phyloP scores from a whole-genome alignment of 1,140 invertebrate species.

The Eufriesea mexicana region DNA sequence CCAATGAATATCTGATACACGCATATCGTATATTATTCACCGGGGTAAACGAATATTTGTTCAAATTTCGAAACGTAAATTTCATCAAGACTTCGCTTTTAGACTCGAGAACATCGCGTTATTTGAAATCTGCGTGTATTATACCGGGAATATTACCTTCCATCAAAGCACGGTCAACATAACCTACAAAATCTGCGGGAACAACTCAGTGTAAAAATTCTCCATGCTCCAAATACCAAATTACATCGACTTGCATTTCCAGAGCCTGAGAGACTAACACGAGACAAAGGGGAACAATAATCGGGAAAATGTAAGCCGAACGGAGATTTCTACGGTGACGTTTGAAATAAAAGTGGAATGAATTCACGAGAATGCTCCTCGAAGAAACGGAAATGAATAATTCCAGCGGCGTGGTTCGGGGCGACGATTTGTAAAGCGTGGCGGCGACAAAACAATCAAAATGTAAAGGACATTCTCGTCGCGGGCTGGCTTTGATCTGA shows the following conservation, averaged over 20 bases:
- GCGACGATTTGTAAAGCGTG: constrained; percentile 12
- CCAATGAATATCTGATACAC: no score
- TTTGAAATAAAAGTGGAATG: background rate
- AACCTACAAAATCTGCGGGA: background rate
- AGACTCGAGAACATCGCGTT: background rate
- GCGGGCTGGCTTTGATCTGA: constrained; percentile 35
- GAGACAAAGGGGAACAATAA: background rate
- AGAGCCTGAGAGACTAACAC: no score
- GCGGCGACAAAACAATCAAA: constrained; percentile 37
- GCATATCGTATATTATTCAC: no score
- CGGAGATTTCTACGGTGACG: background rate
- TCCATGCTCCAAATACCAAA: background rate
- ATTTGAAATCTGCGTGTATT: background rate
- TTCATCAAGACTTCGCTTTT: background rate
- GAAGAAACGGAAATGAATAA: constrained; percentile 19
- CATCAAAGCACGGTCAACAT: background rate
- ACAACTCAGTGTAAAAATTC: background rate
- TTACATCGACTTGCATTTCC: background rate
- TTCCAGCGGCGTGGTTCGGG: background rate
- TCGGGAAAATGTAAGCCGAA: background rate
- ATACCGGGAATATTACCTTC: background rate
- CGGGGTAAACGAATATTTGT: no score
- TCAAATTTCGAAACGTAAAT: background rate
- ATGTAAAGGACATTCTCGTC: constrained; percentile 16
- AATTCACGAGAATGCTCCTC: background rate